phyloP scores from a whole-genome alignment of 92 coral and sea anemone genomes.

The Muricea muricata region DNA sequence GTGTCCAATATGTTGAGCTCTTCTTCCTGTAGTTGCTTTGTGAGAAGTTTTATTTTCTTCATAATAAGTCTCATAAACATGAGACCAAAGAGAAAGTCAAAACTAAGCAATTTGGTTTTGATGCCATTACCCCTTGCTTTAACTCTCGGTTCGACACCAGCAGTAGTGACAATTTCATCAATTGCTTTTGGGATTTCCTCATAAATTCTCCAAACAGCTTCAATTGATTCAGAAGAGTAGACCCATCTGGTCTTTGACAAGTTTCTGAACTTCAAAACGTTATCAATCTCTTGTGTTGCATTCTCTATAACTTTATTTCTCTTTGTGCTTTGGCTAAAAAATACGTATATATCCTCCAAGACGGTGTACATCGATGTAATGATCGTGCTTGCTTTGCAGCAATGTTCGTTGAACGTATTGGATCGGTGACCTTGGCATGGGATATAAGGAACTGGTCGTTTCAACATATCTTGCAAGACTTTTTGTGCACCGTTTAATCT shows the following conservation, averaged over 20 bases:
- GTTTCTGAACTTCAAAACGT: conserved; percentile 3
- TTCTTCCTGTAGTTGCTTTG: conserved; percentile 9
- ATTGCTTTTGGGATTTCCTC: not conserved
- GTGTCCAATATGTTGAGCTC: not conserved
- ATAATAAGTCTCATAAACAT: conserved; percentile 19
- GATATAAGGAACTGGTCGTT: not conserved
- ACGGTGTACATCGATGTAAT: not conserved
- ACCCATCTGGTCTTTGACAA: conserved; percentile 21
- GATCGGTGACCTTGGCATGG: conserved; percentile 18
- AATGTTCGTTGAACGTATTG: not conserved
- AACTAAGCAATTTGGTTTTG: not conserved
- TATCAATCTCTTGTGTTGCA: not conserved
- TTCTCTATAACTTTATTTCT: not conserved
- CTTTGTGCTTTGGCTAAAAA: conserved; percentile 4
- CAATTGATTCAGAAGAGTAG: not conserved
- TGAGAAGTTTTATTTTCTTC: conserved; percentile 1
- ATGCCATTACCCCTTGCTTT: not conserved
- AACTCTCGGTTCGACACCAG: not conserved
- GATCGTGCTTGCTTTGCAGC: not conserved
- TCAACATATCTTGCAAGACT: not conserved
- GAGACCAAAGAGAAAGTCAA: not conserved
- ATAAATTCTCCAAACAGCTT: conserved; percentile 13
- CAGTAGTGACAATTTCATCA: not conserved
- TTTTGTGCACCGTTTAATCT: not conserved
- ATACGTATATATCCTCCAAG: conserved; percentile 11